Percentiles rank a stretch among this genome's conserved stretches.
phyloP scores from a whole-genome alignment of 2,888 invertebrate species.

The Acronicta psi region DNA sequence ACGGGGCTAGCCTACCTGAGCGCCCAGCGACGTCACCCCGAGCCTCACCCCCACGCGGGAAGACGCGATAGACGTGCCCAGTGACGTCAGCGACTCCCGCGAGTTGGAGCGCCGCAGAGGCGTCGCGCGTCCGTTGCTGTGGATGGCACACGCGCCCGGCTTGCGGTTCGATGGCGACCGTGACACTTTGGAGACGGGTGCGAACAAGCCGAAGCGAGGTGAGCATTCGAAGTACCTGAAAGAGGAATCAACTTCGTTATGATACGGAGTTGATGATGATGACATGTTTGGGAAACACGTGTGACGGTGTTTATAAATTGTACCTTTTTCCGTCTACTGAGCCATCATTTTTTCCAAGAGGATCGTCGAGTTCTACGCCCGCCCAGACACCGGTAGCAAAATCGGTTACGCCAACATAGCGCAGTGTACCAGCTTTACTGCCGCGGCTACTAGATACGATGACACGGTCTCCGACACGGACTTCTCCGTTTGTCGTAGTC shows the following conservation, averaged over 20 bases:
- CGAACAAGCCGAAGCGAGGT: slow-evolving; percentile 97
- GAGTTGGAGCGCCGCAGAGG: slow-evolving; percentile 92
- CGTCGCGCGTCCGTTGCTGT: slow-evolving; percentile 90
- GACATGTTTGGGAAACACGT: neutral
- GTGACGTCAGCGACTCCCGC: slow-evolving; percentile 94
- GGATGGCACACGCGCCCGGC: slow-evolving; percentile 90
- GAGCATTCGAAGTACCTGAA: slow-evolving; percentile 97
- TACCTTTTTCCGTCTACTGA: slow-evolving; percentile 97
- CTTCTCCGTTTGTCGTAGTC: slow-evolving; percentile 88
- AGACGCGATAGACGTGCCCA: slow-evolving; percentile 90
- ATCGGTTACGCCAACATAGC: slow-evolving; percentile 95
- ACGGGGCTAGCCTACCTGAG: slow-evolving; percentile 91
- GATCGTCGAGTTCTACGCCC: slow-evolving; percentile 98
- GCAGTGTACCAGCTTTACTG: slow-evolving; percentile 95
- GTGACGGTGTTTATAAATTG: slow-evolving; percentile 5
- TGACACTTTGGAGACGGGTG: slow-evolving; percentile 96
- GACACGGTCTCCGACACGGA: slow-evolving; percentile 96
- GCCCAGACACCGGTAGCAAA: slow-evolving; percentile 98
- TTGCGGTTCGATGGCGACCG: slow-evolving; percentile 93
- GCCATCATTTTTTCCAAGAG: slow-evolving; percentile 98
- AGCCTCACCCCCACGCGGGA: slow-evolving; percentile 92
- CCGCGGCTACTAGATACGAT: slow-evolving; percentile 96
- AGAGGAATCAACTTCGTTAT: slow-evolving; percentile 49
- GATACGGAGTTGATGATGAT: slow-evolving; percentile 11
- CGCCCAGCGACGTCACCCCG: slow-evolving; percentile 91